Conservation (phyloP, 2,888 invertebrate species). For the Eledona agricola region DNA sequence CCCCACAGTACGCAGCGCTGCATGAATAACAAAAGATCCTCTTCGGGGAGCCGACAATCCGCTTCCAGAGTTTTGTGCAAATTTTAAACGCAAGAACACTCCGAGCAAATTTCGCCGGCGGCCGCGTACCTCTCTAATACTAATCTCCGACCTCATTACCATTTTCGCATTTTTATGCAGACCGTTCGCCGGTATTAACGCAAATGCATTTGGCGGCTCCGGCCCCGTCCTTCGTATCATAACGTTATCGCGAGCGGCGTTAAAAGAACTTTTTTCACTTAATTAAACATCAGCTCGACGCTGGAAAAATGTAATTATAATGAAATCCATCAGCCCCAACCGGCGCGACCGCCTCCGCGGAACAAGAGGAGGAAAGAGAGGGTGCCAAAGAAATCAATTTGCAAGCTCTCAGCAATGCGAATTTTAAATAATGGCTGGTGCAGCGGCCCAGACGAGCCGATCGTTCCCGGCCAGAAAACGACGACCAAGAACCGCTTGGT, state of each 20-base stretch:
- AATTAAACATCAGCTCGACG: slow-evolving; percentile 55
- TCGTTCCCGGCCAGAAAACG: slow-evolving; percentile 35
- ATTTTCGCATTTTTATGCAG: slow-evolving; percentile 39
- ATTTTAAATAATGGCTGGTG: slow-evolving; percentile 60
- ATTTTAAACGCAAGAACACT: slow-evolving; percentile 50
- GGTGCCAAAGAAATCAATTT: slow-evolving; percentile 60
- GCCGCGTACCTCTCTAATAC: slow-evolving; percentile 45
- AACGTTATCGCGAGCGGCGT: slow-evolving; percentile 51
- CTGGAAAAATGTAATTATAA: slow-evolving; percentile 61
- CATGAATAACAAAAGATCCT: slow-evolving; percentile 59
- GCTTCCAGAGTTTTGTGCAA: slow-evolving; percentile 54
- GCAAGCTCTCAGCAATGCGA: slow-evolving; percentile 59
- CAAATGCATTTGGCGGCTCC: slow-evolving; percentile 3
- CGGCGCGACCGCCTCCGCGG: slow-evolving; percentile 40
- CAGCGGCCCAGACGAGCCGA: slow-evolving; percentile 48
- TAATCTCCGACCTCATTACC: slow-evolving; percentile 49
- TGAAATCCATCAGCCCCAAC: slow-evolving; percentile 59
- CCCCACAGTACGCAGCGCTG: slow-evolving; percentile 53
- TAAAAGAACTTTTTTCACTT: slow-evolving; percentile 54
- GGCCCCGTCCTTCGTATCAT: slow-evolving; percentile 41
- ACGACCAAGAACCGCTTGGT: slow-evolving; percentile 41
- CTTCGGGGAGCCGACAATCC: slow-evolving; percentile 50
- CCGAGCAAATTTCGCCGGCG: slow-evolving; percentile 45
- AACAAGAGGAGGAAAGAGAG: slow-evolving; percentile 41
- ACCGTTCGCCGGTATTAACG: slow-evolving; percentile 4